Evolutionary conservation across 2,113 vertebrate species (phyloP).

Genomic region (Urocitellus parryii): DNA sequence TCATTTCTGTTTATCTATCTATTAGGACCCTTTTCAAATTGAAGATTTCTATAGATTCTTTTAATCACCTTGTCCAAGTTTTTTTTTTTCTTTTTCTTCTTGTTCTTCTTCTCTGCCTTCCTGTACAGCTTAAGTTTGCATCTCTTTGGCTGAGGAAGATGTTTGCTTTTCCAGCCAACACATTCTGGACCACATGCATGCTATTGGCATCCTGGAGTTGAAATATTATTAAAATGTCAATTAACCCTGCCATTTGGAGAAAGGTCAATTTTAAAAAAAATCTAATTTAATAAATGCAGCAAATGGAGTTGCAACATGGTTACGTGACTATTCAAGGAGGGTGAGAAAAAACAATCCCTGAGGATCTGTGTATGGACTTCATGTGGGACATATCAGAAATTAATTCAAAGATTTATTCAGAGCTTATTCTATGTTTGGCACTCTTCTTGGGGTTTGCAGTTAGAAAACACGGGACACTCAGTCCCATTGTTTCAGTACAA

Average conservation of each 20-base stretch:
- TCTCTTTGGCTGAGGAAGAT: neutral
- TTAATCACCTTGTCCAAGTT: neutral
- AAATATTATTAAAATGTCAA: slow-evolving; percentile 53
- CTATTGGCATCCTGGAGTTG: neutral
- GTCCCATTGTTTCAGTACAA: neutral
- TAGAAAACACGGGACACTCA: neutral
- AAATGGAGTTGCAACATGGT: neutral
- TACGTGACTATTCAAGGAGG: slow-evolving; percentile 3
- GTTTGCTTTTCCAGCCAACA: neutral
- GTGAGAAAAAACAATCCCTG: neutral
- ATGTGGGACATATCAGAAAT: neutral
- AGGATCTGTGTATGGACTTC: neutral
- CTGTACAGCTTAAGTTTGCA: neutral
- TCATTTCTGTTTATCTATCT: neutral
- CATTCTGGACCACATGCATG: neutral
- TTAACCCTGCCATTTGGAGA: slow-evolving; percentile 45
- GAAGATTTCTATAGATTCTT: neutral
- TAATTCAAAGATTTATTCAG: neutral
- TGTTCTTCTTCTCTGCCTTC: neutral
- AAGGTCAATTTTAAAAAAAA: slow-evolving; percentile 43
- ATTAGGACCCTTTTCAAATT: neutral
- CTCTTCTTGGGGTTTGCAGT: neutral
- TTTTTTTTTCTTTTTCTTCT: neutral
- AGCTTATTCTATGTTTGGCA: neutral
- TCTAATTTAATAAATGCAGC: slow-evolving; percentile 54